A percentile compares a stretch with the other conserved stretches of the same genome.
phyloP scores from a whole-genome alignment of 2,797 vertebrate genomes.

The Sphaeramia orbicularis region DNA sequence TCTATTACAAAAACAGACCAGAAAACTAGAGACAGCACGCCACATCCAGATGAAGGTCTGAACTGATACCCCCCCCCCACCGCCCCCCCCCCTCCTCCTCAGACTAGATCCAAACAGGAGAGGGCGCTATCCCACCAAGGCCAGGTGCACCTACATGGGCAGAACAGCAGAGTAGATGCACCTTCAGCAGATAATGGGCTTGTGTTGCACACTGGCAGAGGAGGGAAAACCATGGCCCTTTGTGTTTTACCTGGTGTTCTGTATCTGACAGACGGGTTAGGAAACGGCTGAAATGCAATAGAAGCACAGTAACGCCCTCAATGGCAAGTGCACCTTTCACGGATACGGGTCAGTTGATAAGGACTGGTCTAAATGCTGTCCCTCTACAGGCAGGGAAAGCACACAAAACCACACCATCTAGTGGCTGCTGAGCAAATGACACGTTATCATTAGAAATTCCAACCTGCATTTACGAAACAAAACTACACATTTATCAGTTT shows the following conservation, averaged over 20 bases:
- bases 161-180: conserved; percentile 53
- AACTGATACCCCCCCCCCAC: conserved; percentile 25
- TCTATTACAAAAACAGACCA: conserved; percentile 67
- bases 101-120: conserved; percentile 37
- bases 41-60: conserved; percentile 65
- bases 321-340: conserved; percentile 42
- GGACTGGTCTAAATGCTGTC: conserved; percentile 56
- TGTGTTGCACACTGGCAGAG: conserved; percentile 73
- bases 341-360: conserved; percentile 14
- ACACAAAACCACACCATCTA: conserved; percentile 25
- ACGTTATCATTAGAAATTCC: neutral
- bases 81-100: conserved; percentile 20
- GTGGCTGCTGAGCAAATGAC: conserved; percentile 9
- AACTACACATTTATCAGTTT: neutral
- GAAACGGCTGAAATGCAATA: conserved; percentile 28
- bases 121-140: conserved; percentile 59
- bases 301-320: conserved; percentile 58
- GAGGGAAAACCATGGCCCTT: conserved; percentile 58
- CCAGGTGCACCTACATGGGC: conserved; percentile 56
- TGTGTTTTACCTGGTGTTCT: conserved; percentile 29
- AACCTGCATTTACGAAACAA: neutral
- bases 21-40: conserved; percentile 68
- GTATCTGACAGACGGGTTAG: conserved; percentile 21
- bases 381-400: conserved; percentile 44
- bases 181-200: conserved; percentile 48